These are phyloP conservation scores for Synanthedon andrenaeformis DNA, from an alignment of 2,888 invertebrate genomes.

Conservation along the genomic window DNA sequence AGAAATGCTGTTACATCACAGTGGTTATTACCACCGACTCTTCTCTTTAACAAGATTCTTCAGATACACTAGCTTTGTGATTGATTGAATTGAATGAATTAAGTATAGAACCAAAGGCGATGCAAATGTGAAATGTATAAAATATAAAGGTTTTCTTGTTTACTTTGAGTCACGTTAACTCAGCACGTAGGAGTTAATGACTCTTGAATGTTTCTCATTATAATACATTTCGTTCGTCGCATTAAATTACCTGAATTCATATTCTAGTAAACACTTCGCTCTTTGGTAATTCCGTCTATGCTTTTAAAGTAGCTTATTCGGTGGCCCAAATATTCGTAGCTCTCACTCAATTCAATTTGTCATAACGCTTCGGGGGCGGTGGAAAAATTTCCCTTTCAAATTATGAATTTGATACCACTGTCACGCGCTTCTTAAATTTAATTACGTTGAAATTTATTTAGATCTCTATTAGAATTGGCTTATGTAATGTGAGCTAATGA, in stretches of 20 bases:
- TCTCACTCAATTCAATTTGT: constrained; percentile 49
- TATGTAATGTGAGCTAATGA: constrained; percentile 23
- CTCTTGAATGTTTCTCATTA: constrained; percentile 4
- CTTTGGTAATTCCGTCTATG: constrained; percentile 7
- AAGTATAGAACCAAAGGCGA: too few relatives aligned
- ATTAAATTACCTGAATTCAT: constrained; percentile 13
- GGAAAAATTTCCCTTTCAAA: constrained; percentile 57
- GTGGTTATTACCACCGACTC: too few relatives aligned
- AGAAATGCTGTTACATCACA: too few relatives aligned
- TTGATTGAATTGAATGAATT: too few relatives aligned
- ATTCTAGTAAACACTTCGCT: constrained; percentile 11
- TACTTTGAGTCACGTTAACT: background rate
- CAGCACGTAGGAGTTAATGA: background rate
- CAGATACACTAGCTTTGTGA: too few relatives aligned
- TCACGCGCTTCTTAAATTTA: constrained; percentile 55
- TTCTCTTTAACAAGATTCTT: too few relatives aligned
- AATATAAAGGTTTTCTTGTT: background rate
- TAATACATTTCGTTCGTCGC: constrained; percentile 12
- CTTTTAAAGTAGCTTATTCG: constrained; percentile 1
- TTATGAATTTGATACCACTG: constrained; percentile 52
- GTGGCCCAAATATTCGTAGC: constrained; percentile 22
- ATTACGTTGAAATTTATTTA: constrained; percentile 40
- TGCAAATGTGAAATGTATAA: too few relatives aligned
- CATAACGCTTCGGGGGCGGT: constrained; percentile 38
- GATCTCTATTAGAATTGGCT: constrained; percentile 25